A percentile compares a stretch with the other conserved stretches of the same genome.
Conservation (phyloP, 2,888 invertebrate species). For the Gastrophysa polygoni region DNA sequence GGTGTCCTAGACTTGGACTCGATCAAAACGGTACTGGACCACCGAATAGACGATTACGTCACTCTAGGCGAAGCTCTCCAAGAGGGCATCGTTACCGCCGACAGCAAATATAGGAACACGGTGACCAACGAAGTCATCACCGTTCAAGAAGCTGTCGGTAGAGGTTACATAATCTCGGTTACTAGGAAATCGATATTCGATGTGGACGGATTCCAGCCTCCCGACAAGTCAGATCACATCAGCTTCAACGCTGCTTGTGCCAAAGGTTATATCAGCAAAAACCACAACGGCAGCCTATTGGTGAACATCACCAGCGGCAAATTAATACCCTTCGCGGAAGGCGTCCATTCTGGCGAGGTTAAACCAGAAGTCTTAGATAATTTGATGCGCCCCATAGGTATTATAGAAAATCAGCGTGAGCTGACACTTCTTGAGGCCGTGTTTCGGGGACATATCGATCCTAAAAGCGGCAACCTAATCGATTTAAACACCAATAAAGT, state of each 20-base stretch:
- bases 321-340: conserved; percentile 78
- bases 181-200: conserved; percentile 89
- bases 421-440: conserved; percentile 87
- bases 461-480: conserved; percentile 83
- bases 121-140: conserved; percentile 74
- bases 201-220: conserved; percentile 88
- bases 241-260: conserved; percentile 83
- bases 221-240: conserved; percentile 78
- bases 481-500: conserved; percentile 74
- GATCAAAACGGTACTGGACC: conserved; percentile 84
- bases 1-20: conserved; percentile 86
- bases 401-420: conserved; percentile 77
- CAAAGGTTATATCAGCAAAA: conserved; percentile 77
- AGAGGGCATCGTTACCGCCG: conserved; percentile 77
- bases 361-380: conserved; percentile 87
- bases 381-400: conserved; percentile 81
- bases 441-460: conserved; percentile 84
- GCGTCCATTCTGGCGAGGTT: conserved; percentile 76
- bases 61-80: conserved; percentile 86
- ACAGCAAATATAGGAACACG: conserved; percentile 77
- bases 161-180: conserved; percentile 87
- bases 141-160: conserved; percentile 86
- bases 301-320: conserved; percentile 76
- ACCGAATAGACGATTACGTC: conserved; percentile 76
- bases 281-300: conserved; percentile 72